Percentiles rank a stretch among this genome's conserved stretches.
phyloP scores from a whole-genome alignment of 2,797 vertebrate species.

The Propithecus perrieri region DNA sequence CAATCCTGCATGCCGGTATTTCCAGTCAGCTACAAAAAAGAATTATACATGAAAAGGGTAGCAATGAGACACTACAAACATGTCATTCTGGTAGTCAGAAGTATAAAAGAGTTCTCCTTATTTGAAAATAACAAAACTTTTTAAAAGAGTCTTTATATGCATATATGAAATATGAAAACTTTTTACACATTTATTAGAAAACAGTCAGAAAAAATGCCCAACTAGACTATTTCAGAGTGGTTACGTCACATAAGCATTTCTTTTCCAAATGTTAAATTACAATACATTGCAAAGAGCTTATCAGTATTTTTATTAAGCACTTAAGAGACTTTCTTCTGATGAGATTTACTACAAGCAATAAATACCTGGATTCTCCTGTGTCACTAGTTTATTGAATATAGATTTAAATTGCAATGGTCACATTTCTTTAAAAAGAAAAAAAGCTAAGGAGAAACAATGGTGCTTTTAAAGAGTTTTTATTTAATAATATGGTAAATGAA shows the following conservation, averaged over 20 bases:
- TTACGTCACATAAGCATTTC: not conserved
- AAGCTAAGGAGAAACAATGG: not conserved
- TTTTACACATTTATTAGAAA: not conserved
- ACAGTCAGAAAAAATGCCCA: not conserved
- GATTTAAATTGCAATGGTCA: not conserved
- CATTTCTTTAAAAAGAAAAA: not conserved
- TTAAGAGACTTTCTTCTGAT: not conserved
- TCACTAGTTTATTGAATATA: not conserved
- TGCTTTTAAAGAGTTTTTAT: not conserved
- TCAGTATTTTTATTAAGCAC: not conserved
- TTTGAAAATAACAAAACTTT: not conserved
- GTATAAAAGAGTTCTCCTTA: not conserved
- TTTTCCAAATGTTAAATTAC: not conserved
- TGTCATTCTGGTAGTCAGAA: not conserved
- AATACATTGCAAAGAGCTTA: not conserved
- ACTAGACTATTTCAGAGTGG: not conserved
- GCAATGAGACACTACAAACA: not conserved
- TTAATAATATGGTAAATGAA: not conserved
- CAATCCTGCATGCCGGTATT: slow-evolving; percentile 96
- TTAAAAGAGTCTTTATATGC: not conserved
- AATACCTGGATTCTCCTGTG: not conserved
- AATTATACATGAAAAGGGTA: slow-evolving; percentile 44
- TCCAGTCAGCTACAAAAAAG: slow-evolving; percentile 93
- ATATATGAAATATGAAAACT: not conserved
- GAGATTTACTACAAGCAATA: not conserved